Evolutionary conservation across 2,888 invertebrate species (phyloP).

Genomic region (Seira ritae): DNA sequence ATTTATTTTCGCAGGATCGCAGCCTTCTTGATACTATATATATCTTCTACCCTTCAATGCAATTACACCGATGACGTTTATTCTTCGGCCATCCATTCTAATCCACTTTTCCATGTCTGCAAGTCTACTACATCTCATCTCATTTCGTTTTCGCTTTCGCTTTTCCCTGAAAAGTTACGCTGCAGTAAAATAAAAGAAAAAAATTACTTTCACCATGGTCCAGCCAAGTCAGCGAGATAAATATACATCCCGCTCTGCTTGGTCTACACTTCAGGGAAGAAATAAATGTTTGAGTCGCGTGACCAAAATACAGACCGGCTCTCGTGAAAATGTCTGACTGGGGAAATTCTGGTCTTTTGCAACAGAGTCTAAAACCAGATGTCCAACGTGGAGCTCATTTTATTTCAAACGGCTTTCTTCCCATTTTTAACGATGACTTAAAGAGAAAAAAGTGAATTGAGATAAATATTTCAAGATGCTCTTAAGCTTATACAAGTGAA

Average conservation of each 20-base stretch:
- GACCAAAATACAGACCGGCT: conserved; percentile 56
- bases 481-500: neutral
- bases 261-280: neutral
- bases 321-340: conserved; percentile 46
- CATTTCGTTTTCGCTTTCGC: neutral
- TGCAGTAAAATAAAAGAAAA: neutral
- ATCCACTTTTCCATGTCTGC: neutral
- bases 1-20: too few species aligned
- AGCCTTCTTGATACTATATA: too few species aligned
- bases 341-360: conserved; percentile 4
- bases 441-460: neutral
- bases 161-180: neutral
- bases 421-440: too few species aligned
- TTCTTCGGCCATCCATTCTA: conserved; percentile 27
- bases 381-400: too few species aligned
- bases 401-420: too few species aligned
- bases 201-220: neutral
- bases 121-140: conserved; percentile 16
- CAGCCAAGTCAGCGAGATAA: neutral
- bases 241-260: too few species aligned
- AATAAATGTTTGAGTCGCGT: conserved; percentile 49
- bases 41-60: neutral
- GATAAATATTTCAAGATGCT: neutral
- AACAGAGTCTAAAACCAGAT: too few species aligned
- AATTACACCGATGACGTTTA: conserved; percentile 34